Conservation (phyloP, 2,888 invertebrate species). For the Ophion ellenae region DNA sequence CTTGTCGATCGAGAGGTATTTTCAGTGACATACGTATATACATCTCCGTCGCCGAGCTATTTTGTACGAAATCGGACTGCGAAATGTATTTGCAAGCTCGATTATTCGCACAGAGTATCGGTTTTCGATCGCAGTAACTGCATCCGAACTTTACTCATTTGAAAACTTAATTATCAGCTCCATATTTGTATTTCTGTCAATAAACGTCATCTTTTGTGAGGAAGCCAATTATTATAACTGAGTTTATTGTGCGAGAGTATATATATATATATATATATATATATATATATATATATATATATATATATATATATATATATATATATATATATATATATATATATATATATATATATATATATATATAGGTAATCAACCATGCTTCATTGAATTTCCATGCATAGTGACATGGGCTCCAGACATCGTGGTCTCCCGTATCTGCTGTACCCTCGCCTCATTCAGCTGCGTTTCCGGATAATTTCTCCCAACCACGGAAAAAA, state of each 20-base stretch:
- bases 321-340: too few species aligned
- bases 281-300: too few species aligned
- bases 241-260: background rate
- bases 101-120: slow-evolving; percentile 27
- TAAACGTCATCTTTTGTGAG: background rate
- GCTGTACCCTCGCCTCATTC: slow-evolving; percentile 51
- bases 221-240: background rate
- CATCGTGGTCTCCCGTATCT: slow-evolving; percentile 74
- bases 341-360: background rate
- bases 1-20: background rate
- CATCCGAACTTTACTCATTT: background rate
- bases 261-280: too few species aligned
- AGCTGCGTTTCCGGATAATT: slow-evolving; percentile 46
- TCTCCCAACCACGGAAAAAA: slow-evolving; percentile 25
- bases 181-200: background rate
- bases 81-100: background rate
- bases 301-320: too few species aligned
- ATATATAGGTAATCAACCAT: slow-evolving; percentile 50
- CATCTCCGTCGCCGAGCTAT: background rate
- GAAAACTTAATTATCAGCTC: slow-evolving; percentile 16
- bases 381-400: slow-evolving; percentile 77
- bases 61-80: background rate
- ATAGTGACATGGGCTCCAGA: slow-evolving; percentile 68
- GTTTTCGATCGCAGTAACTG: slow-evolving; percentile 15
- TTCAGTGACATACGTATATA: background rate